Conservation (phyloP, 2,113 vertebrate genomes). For the Leucoraja erinaceus region DNA sequence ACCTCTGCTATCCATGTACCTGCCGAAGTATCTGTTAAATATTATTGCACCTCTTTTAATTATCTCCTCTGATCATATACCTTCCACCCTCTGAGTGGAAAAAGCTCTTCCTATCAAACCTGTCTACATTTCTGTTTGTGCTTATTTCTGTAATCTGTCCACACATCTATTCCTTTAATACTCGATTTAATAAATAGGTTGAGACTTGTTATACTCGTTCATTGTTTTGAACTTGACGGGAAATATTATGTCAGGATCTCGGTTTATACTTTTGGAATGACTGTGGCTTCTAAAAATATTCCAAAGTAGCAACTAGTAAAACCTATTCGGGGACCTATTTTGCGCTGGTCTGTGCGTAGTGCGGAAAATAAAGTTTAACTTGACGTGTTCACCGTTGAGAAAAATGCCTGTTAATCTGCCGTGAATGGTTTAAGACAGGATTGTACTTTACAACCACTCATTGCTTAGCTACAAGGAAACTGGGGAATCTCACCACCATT, state of each 20-base stretch:
- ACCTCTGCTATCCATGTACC: too few species aligned
- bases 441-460: constrained; percentile 1
- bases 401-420: constrained; percentile 13
- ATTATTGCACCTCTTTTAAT: too few species aligned
- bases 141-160: too few species aligned
- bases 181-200: background rate
- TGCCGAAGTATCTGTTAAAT: too few species aligned
- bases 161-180: too few species aligned
- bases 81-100: too few species aligned
- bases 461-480: constrained; percentile 2
- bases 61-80: too few species aligned
- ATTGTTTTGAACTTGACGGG: background rate
- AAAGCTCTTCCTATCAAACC: too few species aligned
- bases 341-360: background rate
- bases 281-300: background rate
- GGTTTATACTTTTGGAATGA: background rate
- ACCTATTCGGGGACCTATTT: background rate
- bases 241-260: background rate
- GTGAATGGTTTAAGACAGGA: background rate
- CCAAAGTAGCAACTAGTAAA: background rate
- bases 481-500: constrained; percentile 35
- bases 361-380: constrained; percentile 26
- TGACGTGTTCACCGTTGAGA: background rate
- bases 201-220: background rate
- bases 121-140: too few species aligned